Percentiles rank a stretch among this genome's conserved stretches.
Conservation (phyloP, 2,888 invertebrate genomes). For the Physocephala rufipes region DNA sequence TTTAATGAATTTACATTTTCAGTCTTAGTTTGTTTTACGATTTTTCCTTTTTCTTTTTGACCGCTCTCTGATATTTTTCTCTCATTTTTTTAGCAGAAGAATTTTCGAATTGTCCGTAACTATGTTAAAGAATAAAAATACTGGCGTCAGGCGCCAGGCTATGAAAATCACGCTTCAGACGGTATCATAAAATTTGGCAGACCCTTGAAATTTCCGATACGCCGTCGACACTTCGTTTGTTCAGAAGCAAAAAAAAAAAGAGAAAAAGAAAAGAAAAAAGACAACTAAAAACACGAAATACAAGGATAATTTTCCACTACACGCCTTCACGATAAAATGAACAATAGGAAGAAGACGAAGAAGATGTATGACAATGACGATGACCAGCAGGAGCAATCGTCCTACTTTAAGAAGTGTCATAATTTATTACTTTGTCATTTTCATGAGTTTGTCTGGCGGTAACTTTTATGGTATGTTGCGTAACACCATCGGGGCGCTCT, state of each 20-base stretch:
- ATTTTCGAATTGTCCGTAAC: too few species aligned
- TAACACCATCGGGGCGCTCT: conserved; percentile 14
- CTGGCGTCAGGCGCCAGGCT: background rate
- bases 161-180: conserved; percentile 3
- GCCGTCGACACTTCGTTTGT: conserved; percentile 17
- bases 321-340: conserved; percentile 29
- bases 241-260: background rate
- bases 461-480: conserved; percentile 31
- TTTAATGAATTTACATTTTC: background rate
- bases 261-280: too few species aligned
- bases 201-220: conserved; percentile 25
- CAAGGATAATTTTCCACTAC: conserved; percentile 29
- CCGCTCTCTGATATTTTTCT: background rate
- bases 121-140: too few species aligned
- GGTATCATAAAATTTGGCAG: conserved; percentile 8
- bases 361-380: too few species aligned
- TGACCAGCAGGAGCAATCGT: background rate
- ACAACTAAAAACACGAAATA: too few species aligned
- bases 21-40: background rate
- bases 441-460: conserved; percentile 3
- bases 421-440: background rate
- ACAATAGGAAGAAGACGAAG: conserved; percentile 5
- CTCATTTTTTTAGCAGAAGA: background rate
- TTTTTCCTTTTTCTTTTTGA: too few species aligned
- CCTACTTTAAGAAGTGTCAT: background rate